Evolutionary conservation across 1,140 invertebrate species (phyloP).

Genomic region (Hestina assimilis): DNA sequence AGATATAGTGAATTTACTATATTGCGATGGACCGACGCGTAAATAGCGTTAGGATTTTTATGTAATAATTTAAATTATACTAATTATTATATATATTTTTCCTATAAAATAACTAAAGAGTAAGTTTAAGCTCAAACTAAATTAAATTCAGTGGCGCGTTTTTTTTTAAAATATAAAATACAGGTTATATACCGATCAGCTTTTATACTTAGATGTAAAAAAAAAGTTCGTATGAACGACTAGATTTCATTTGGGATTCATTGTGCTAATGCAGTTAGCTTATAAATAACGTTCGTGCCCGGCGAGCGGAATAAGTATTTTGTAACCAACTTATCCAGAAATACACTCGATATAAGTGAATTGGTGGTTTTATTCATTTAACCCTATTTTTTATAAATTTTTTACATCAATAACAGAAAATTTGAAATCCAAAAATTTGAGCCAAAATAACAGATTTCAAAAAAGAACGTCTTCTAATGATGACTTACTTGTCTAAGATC

Average conservation of each 20-base stretch:
- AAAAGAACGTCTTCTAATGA: no score
- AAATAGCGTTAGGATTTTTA: conserved; percentile 61
- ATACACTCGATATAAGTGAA: conserved; percentile 77
- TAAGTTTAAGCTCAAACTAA: conserved; percentile 76
- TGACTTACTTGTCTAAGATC: no score
- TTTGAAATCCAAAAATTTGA: no score
- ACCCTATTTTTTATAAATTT: neutral
- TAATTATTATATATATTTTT: conserved; percentile 75
- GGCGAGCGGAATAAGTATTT: conserved; percentile 67
- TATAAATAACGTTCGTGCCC: conserved; percentile 34
- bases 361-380: conserved; percentile 60
- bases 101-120: conserved; percentile 68
- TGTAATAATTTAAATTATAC: conserved; percentile 78
- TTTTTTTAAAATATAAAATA: conserved; percentile 43
- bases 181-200: conserved; percentile 42
- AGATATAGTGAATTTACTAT: conserved; percentile 43
- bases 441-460: no score
- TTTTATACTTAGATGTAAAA: conserved; percentile 69
- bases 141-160: conserved; percentile 51
- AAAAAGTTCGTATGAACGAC: neutral
- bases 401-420: neutral
- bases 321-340: conserved; percentile 77
- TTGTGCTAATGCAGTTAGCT: conserved; percentile 59
- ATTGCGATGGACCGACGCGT: conserved; percentile 33
- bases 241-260: conserved; percentile 58